A percentile compares a stretch with the other conserved stretches of the same genome.
These are phyloP conservation scores for Lepus europaeus DNA, from an alignment of 2,113 vertebrate species.

Conservation along the genomic window DNA sequence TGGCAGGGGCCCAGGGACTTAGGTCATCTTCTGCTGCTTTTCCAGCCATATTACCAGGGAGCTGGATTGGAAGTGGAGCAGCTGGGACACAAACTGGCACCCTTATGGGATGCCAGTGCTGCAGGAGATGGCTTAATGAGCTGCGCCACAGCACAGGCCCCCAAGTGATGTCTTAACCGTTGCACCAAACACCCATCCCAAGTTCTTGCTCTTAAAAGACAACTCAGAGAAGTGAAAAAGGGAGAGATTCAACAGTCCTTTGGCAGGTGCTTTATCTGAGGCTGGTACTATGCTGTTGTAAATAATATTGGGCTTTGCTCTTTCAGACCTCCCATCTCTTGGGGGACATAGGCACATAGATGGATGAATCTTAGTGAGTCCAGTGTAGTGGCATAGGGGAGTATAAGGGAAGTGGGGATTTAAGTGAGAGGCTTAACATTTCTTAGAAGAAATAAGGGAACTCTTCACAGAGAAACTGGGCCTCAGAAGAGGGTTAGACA, in stretches of 20 bases:
- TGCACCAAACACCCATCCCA: no score
- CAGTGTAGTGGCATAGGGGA: not conserved
- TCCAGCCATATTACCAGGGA: no score
- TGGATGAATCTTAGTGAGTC: not conserved
- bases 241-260: not conserved
- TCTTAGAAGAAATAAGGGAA: not conserved
- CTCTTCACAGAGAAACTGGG: constrained; percentile 24
- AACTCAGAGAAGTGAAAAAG: not conserved
- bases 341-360: not conserved
- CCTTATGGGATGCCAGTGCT: no score
- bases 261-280: not conserved
- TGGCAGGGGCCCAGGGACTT: no score
- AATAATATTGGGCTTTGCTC: not conserved
- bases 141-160: no score
- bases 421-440: not conserved
- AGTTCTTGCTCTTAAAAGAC: not conserved
- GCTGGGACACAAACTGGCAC: no score
- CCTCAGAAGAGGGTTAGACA: not conserved
- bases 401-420: not conserved
- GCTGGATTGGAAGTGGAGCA: no score
- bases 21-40: no score
- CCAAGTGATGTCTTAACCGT: no score
- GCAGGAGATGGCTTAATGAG: no score
- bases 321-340: not conserved
- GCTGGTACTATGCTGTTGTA: not conserved